Evolutionary conservation across 2,888 invertebrate genomes (phyloP), one percentile per base, ranked within the genome.

Genomic region (Macaria liturata): DNA sequence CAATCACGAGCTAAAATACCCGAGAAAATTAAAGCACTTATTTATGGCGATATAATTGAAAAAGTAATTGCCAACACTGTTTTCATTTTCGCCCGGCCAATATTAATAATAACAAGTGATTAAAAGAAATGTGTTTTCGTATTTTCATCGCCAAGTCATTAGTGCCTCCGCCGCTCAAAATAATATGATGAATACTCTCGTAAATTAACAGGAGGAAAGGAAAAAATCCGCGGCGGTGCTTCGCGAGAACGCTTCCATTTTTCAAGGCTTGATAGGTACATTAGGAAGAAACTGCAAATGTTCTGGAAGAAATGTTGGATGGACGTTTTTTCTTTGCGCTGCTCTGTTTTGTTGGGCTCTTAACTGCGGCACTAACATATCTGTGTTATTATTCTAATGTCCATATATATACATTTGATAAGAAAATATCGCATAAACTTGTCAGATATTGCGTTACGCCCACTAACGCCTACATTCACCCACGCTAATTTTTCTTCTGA

Each of bases 221-320:
- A 60, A 57, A 70, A 70, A 71, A 73, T 69, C 63, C 63, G 64
- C 62, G 63, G 68, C 65, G 69, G 68, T 70, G 66, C 65, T 75
- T 66, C 61, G 62, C 59, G 67, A 72, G 74, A 78, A 66, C 65
- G 71, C 68, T 72, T 74, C 65, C 80, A 82, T 81, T 81, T 83
- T 78, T 80, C 82, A 81, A 75, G 67, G 67, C 78, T 72, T 79
- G 80, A 79, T 81, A 76, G 80, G 73, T 78, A 83, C 80, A 81
- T 84, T 83, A 80, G 71, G 74, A 73, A 71, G 76, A 74, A 78
- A 80, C 78, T 81, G 80, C 78, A 79, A 82, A 83, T 81, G 82
- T 80, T 78, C 70, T 75, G 80, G 78, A 78, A 80, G 66, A 62
- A 74, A 71, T 70, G 67, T 66, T 75, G 69, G 71, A 65, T 74